phyloP scores from a whole-genome alignment of 1,140 invertebrate genomes.

The Pseudomyrmex dendroicus region DNA sequence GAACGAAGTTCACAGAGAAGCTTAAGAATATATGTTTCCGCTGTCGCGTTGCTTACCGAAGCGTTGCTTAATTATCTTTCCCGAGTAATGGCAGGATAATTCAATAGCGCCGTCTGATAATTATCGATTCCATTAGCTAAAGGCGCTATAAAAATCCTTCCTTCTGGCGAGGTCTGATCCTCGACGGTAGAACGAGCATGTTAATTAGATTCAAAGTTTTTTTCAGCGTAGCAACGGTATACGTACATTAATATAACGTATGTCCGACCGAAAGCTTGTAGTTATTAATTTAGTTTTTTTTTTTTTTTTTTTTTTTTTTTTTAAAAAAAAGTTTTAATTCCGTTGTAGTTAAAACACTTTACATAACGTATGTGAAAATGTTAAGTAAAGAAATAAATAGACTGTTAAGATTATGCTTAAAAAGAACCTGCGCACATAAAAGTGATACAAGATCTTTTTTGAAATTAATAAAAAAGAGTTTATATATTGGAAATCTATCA shows the following conservation, averaged over 20 bases:
- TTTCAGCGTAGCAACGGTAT: background rate
- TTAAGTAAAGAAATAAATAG: too few relatives aligned
- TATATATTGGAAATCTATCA: too few relatives aligned
- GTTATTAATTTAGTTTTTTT: constrained; percentile 1
- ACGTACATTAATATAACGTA: constrained; percentile 11
- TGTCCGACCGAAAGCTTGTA: background rate
- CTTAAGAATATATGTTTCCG: constrained; percentile 63
- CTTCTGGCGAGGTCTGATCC: constrained; percentile 4
- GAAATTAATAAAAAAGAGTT: too few relatives aligned
- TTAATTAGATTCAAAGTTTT: constrained; percentile 21
- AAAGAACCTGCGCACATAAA: too few relatives aligned
- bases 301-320: too few relatives aligned
- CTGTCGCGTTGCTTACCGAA: constrained; percentile 71
- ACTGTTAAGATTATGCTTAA: too few relatives aligned
- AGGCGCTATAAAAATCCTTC: constrained; percentile 64
- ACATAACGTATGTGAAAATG: too few relatives aligned
- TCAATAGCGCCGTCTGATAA: constrained; percentile 71
- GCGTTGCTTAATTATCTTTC: constrained; percentile 74
- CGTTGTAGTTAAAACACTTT: too few relatives aligned
- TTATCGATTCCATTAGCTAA: constrained; percentile 83
- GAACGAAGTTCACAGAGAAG: constrained; percentile 21
- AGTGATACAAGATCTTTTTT: too few relatives aligned
- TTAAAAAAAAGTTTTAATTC: too few relatives aligned
- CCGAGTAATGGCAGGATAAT: constrained; percentile 76
- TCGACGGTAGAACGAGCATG: background rate